Base-by-base conservation (phyloP, 2,797 vertebrate genomes). In the Champsocephalus esox region DNA sequence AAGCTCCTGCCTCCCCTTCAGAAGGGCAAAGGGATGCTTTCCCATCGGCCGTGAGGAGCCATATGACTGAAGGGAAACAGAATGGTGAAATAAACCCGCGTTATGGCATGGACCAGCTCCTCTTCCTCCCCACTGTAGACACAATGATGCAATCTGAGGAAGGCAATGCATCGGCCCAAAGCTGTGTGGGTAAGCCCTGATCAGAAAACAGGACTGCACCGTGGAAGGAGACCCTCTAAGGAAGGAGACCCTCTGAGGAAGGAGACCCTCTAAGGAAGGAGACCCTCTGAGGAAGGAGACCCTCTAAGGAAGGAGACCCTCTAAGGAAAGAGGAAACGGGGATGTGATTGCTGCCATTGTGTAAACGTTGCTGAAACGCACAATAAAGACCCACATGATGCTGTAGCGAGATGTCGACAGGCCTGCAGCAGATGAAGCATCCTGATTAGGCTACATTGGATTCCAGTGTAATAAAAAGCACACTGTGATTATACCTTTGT, bases 1-100 rank as follows among this genome's bases (percentile, higher is more conserved):
- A 57, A 74, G 70, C 87, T 85, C 66, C 65, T 75, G 68, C 51
- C 68, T 89, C 87, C 81, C 88, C 88, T 89, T 90, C 87, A 90
- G 83, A 91, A 90, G 90, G 91, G 87, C 88, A 90, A 77, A 73
- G 71, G 75, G 62, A 82, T 69, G 82, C 77, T 80, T 38, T 86
- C 78, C 81, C 70, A 77, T 87, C 76, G 66, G 24, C 75, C 46
- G 49, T 38, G 66, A 66, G 55, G 63, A 62, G 52, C 66, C 50
- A 12, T 64, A 68, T 24, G 77, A 85, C 66, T 41, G 38, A 75
- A 77, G 75, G 79, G 75, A 73, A 77, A 82, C 3, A 70, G 59
- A 83, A 55, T 0, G 49, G 60, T 52, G 59, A 77, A 79, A 77
- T 83, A 82, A 83, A 90, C 79, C 73, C 41, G 71, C 80, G 75